phyloP scores from a whole-genome alignment of 1,140 invertebrate species.

The Achroia grisella region DNA sequence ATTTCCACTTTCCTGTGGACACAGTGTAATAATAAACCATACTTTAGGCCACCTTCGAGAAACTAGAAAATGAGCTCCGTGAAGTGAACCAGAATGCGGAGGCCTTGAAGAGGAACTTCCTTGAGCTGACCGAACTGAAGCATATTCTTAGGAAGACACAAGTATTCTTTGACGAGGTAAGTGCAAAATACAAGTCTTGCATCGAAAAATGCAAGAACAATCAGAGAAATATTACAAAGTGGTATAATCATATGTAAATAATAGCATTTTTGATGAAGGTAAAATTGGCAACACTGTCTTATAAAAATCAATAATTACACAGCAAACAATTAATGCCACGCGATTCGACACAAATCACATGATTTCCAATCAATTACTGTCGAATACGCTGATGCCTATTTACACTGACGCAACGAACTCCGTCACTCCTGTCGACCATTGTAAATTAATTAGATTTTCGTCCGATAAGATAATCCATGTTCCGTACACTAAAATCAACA shows the following conservation, averaged over 20 bases:
- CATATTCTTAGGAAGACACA: slow-evolving; percentile 97
- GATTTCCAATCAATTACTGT: neutral
- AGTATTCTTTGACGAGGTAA: slow-evolving; percentile 98
- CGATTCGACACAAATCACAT: slow-evolving; percentile 2
- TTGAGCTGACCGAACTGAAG: slow-evolving; percentile 97
- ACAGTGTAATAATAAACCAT: no score
- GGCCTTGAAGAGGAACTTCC: slow-evolving; percentile 95
- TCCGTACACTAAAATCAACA: no score
- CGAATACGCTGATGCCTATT: neutral
- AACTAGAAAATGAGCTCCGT: slow-evolving; percentile 95
- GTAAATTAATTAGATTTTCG: slow-evolving; percentile 1
- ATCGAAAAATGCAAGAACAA: no score
- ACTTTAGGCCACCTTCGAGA: slow-evolving; percentile 93
- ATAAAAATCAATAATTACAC: neutral
- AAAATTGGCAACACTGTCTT: neutral
- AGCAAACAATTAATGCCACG: neutral
- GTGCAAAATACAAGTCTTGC: slow-evolving; percentile 23
- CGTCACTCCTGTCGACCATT: neutral
- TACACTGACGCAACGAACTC: neutral
- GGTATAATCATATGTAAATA: no score
- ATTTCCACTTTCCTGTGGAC: no score
- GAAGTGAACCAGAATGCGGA: slow-evolving; percentile 99
- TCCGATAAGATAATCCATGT: neutral
- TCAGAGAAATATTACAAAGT: no score
- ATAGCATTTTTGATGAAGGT: no score